Base-by-base conservation (phyloP, 2,797 vertebrate species). In the Argyrosomus regius region DNA sequence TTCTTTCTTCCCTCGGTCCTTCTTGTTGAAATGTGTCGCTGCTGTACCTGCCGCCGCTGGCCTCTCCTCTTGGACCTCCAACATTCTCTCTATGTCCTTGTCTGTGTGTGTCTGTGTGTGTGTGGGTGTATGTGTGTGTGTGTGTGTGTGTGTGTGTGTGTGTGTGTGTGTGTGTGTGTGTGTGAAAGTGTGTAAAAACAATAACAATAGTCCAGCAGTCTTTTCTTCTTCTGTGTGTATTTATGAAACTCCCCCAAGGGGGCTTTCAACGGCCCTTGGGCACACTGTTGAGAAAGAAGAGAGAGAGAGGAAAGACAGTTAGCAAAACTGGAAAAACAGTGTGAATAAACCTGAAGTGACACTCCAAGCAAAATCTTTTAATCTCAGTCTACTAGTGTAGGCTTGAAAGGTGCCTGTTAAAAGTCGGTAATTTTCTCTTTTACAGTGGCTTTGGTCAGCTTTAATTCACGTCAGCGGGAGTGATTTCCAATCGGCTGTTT, bases 211-310 rank as follows among this genome's bases (percentile, higher is more conserved):
- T 91, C 88, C 91, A 85, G 82, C 83, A 89, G 89, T 81, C 81
- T 92, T 88, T 87, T 85, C 88, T 93, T 88, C 83, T 76, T 83
- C 60, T 12, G 59, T 80, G 82, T 83, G 87, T 88, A 95, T 96
- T 95, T 96, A 96, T 97, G 96, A 97, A 96, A 95, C 95, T 97
- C 94, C 96, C 96, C 96, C 94, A 96, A 94, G 96, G 96, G 93
- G 97, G 96, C 97, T 97, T 97, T 99, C 96, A 93, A 97, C 96
- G 98, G 98, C 97, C 97, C 97, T 97, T 93, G 96, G 96, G 96
- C 97, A 96, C 96, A 92, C 98, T 99, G 93, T 56, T 24, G 80
- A 84, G 80, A 90, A 81, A 89, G 73, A 78, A 74, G 39, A 80
- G 43, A 45, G 43, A 45, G 64, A 86, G 70, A 80, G 58, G 61